phyloP scores from a whole-genome alignment of 1,140 invertebrate genomes.

The Sitobion miscanthi region DNA sequence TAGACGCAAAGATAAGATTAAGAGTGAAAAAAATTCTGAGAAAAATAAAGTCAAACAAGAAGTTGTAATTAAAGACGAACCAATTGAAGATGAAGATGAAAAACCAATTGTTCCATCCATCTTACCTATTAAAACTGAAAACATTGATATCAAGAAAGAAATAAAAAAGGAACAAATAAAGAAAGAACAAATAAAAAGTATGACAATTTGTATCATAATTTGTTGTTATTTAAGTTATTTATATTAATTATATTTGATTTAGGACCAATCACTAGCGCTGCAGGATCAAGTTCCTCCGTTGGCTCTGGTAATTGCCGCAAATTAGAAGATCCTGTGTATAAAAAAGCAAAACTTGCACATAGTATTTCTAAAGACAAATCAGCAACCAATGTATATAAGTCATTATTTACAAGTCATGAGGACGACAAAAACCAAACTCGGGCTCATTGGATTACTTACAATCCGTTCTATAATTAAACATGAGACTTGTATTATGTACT shows the following conservation, averaged over 20 bases:
- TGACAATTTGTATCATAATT: neutral
- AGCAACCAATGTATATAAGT: constrained; percentile 90
- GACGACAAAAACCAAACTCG: constrained; percentile 83
- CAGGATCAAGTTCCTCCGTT: neutral
- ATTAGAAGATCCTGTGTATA: constrained; percentile 68
- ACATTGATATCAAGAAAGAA: constrained; percentile 27
- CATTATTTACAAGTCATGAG: constrained; percentile 90
- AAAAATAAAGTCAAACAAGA: constrained; percentile 72
- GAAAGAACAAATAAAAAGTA: constrained; percentile 36
- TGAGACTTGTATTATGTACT: neutral
- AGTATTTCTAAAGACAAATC: constrained; percentile 92
- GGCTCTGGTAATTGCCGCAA: neutral
- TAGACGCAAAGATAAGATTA: constrained; percentile 70
- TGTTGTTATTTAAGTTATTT: neutral
- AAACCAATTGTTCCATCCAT: neutral
- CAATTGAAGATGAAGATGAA: constrained; percentile 38
- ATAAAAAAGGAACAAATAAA: constrained; percentile 50
- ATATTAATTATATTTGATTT: constrained; percentile 16
- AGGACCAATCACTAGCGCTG: constrained; percentile 19
- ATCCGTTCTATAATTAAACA: constrained; percentile 90
- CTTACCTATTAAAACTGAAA: constrained; percentile 9
- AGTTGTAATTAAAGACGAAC: constrained; percentile 48
- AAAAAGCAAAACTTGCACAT: constrained; percentile 79
- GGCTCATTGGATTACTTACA: constrained; percentile 97
- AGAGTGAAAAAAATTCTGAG: constrained; percentile 63